Evolutionary conservation across 1,140 invertebrate species (phyloP).

Genomic region (Mercenaria mercenaria): DNA sequence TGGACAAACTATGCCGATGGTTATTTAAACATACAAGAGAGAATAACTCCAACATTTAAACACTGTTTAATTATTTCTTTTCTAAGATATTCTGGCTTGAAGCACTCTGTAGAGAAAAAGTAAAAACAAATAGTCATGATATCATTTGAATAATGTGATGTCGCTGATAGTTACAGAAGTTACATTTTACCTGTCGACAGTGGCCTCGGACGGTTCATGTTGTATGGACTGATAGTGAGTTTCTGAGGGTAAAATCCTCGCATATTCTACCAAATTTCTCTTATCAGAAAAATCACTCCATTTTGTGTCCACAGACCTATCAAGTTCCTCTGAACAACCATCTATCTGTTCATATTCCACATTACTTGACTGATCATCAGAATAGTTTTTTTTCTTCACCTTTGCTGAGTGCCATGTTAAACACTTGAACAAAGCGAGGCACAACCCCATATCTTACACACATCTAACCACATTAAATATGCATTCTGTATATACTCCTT

Average conservation of each 20-base stretch:
- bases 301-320: neutral
- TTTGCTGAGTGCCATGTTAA: neutral
- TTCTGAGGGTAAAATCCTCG: neutral
- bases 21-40: too few relatives aligned
- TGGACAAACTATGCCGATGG: too few relatives aligned
- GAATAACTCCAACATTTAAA: too few relatives aligned
- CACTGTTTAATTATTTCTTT: too few relatives aligned
- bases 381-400: neutral
- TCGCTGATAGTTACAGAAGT: too few relatives aligned
- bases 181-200: too few relatives aligned
- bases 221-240: too few relatives aligned
- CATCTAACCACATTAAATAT: neutral
- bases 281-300: neutral
- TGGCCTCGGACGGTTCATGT: too few relatives aligned
- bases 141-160: too few relatives aligned
- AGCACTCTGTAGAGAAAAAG: too few relatives aligned
- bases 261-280: neutral
- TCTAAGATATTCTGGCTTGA: too few relatives aligned
- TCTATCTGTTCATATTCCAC: neutral
- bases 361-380: neutral
- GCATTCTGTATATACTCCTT: neutral
- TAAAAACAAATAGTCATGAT: too few relatives aligned
- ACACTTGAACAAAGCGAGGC: neutral
- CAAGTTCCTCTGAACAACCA: neutral
- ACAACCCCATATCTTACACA: neutral